A percentile compares a stretch with the other conserved stretches of the same genome.
These are phyloP conservation scores for Lanistes nyassanus DNA, from an alignment of 1,140 invertebrate species.

Conservation along the genomic window DNA sequence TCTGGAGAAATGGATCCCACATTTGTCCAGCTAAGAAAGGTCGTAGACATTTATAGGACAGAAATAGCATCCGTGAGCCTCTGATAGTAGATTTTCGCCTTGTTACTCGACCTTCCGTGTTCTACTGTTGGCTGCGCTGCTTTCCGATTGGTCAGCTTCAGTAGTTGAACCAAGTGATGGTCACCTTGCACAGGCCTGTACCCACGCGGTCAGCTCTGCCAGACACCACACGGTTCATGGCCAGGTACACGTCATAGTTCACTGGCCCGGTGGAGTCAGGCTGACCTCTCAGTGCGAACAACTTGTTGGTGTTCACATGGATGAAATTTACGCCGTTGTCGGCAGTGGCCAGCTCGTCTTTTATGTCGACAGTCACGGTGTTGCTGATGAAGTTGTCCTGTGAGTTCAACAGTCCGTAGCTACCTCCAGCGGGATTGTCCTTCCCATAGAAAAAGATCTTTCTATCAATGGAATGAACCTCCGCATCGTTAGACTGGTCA, in stretches of 20 bases:
- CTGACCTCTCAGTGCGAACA: conserved; percentile 16
- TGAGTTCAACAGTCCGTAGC: conserved; percentile 5
- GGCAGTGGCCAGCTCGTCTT: not conserved
- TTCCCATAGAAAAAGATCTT: not conserved
- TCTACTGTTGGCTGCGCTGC: too few species aligned
- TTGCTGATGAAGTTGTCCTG: not conserved
- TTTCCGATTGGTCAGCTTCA: too few species aligned
- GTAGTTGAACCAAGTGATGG: not conserved
- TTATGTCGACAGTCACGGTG: not conserved
- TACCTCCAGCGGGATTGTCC: not conserved
- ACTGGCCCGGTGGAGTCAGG: not conserved
- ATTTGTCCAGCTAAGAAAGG: too few species aligned
- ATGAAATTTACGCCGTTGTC: not conserved
- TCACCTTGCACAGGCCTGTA: conserved; percentile 7
- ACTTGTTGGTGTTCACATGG: not conserved
- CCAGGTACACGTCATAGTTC: conserved; percentile 13
- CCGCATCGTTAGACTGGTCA: conserved; percentile 17
- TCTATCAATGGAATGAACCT: conserved; percentile 11
- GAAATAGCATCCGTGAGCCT: too few species aligned
- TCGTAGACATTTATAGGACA: too few species aligned
- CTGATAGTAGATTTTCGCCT: too few species aligned
- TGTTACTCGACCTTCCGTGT: too few species aligned
- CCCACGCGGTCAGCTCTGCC: not conserved
- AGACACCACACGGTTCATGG: not conserved
- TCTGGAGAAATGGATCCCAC: too few species aligned